Percentiles rank a stretch among this genome's conserved stretches.
Conservation (phyloP, 2,888 invertebrate species). For the Matsumyia berberina region DNA sequence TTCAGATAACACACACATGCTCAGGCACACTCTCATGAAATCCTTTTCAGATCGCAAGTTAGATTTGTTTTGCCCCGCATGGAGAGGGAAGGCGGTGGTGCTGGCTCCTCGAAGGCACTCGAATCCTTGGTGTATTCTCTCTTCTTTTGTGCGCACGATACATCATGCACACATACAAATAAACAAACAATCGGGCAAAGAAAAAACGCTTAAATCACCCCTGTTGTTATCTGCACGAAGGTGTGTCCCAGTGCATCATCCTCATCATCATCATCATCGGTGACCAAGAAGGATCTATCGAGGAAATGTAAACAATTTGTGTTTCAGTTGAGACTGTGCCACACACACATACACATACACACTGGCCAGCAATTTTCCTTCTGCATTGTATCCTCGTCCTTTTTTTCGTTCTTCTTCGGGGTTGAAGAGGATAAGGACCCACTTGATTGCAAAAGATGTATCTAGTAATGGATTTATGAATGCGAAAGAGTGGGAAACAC, state of each 20-base stretch:
- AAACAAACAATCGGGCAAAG: slow-evolving; percentile 45
- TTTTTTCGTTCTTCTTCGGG: slow-evolving; percentile 12
- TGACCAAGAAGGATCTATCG: slow-evolving; percentile 64
- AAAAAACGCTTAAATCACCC: slow-evolving; percentile 32
- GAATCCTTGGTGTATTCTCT: slow-evolving; percentile 39
- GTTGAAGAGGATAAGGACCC: slow-evolving; percentile 70
- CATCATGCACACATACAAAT: slow-evolving; percentile 40
- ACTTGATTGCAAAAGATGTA: slow-evolving; percentile 75
- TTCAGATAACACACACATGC: slow-evolving; percentile 74
- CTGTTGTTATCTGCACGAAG: slow-evolving; percentile 46
- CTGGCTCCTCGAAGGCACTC: slow-evolving; percentile 59
- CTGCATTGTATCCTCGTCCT: slow-evolving; percentile 7
- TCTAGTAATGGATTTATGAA: slow-evolving; percentile 75
- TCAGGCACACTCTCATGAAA: slow-evolving; percentile 61
- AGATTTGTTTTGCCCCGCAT: slow-evolving; percentile 55
- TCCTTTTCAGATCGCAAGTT: slow-evolving; percentile 74
- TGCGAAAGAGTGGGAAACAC: slow-evolving; percentile 49
- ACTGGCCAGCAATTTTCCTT: slow-evolving; percentile 19
- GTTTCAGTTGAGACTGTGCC: slow-evolving; percentile 50
- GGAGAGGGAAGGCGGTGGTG: neutral
- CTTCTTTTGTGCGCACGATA: slow-evolving; percentile 62
- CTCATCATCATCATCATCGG: slow-evolving; percentile 43
- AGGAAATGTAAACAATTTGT: slow-evolving; percentile 75
- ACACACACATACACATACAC: neutral
- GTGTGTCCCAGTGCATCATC: slow-evolving; percentile 55